Conservation (phyloP, 2,113 vertebrate genomes). For the Ceratotherium simum region DNA sequence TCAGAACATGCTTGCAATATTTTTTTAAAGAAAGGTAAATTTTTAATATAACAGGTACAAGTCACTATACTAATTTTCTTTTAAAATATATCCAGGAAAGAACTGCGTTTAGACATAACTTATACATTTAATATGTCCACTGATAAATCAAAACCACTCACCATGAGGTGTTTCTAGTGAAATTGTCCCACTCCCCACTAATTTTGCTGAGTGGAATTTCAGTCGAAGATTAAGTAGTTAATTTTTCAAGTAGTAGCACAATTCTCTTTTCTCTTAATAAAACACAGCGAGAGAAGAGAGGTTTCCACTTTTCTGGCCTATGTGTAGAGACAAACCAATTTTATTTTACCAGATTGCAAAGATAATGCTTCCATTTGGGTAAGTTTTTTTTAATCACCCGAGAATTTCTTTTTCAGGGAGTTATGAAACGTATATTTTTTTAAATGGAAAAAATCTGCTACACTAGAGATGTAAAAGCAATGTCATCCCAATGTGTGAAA, state of each 20-base stretch:
- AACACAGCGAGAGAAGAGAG: neutral
- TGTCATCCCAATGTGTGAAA: neutral
- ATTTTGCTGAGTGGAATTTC: conserved; percentile 77
- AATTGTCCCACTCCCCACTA: conserved; percentile 80
- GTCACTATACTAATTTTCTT: conserved; percentile 75
- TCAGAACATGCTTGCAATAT: conserved; percentile 16
- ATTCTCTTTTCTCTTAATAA: neutral
- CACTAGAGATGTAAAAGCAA: neutral
- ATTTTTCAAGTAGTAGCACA: conserved; percentile 68
- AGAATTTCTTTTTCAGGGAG: neutral
- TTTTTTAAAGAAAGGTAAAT: conserved; percentile 48
- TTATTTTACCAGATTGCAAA: neutral
- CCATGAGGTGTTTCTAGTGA: conserved; percentile 75
- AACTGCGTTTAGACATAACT: conserved; percentile 59
- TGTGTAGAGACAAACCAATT: neutral
- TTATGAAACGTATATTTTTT: neutral
- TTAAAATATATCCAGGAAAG: conserved; percentile 71
- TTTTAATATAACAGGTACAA: conserved; percentile 33
- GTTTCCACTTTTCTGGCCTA: neutral
- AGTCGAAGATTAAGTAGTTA: conserved; percentile 81
- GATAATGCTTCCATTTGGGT: neutral
- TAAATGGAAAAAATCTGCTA: neutral
- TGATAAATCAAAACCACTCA: conserved; percentile 81
- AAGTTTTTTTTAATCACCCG: neutral
- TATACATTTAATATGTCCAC: conserved; percentile 47